Base-by-base conservation (phyloP, 2,797 vertebrate species). In the Paedocypris micromegethes region DNA sequence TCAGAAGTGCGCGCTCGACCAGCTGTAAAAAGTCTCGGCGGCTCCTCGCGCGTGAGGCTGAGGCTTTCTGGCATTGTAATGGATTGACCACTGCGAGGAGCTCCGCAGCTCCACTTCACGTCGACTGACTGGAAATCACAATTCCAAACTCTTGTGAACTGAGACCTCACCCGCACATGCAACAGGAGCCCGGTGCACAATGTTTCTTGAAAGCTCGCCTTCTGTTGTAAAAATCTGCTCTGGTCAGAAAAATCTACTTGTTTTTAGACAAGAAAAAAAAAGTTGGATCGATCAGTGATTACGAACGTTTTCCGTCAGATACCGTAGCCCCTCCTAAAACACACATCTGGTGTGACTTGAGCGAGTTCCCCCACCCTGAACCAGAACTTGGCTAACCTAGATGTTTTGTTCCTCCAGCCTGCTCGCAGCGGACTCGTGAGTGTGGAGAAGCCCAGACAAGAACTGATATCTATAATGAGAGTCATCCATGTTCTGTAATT, bases 341-440 rank as follows among this genome's bases (percentile, higher is more conserved):
- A 83, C 88, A 78, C 88, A 90, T 89, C 88, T 90, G 89, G 87
- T 88, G 86, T 88, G 86, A 87, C 79, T 76, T 60, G 79, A 76
- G 77, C 50, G 44, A 66, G 71, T 67, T 66, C 79, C 85, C 84
- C 83, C 86, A 84, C 86, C 85, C 88, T 82, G 81, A 81, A 78
- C 50, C 80, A 76, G 80, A 82, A 85, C 83, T 87, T 87, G 87
- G 88, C 88, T 82, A 77, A 85, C 83, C 83, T 82, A 81, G 79
- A 83, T 84, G 86, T 86, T 88, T 88, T 85, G 82, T 87, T 85
- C 82, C 72, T 83, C 59, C 55, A 60, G 56, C 66, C 47, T 61
- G 51, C 62, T 56, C 72, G 47, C 72, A 57, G 40, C 65, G 64
- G 70, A 69, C 43, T 54, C 41, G 39, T 67, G 50, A 52, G 43